Evolutionary conservation across 2,113 vertebrate genomes (phyloP).

Genomic region (Natator depressus): DNA sequence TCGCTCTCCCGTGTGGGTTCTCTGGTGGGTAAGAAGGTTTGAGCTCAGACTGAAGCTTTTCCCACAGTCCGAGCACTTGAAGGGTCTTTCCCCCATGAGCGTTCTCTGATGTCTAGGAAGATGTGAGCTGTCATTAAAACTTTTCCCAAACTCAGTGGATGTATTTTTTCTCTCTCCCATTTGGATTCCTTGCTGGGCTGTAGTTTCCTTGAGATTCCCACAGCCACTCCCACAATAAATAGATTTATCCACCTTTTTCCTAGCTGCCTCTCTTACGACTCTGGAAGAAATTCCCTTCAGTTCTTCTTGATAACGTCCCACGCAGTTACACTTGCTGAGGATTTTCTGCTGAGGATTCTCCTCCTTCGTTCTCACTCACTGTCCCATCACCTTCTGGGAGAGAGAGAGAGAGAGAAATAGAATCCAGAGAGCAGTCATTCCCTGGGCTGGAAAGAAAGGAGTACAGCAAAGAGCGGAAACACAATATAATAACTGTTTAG

Average conservation of each 20-base stretch:
- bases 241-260: not conserved
- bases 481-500: no score
- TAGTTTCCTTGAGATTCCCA: not conserved
- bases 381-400: not conserved
- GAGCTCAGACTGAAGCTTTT: not conserved
- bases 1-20: not conserved
- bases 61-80: not conserved
- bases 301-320: rapidly evolving
- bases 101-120: not conserved
- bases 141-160: not conserved
- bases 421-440: not conserved
- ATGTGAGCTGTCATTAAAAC: not conserved
- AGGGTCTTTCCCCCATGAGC: not conserved
- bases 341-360: not conserved
- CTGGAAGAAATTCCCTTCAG: not conserved
- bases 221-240: not conserved
- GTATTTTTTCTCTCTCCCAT: not conserved
- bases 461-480: no score
- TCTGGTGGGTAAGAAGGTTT: not conserved
- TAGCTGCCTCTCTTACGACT: not conserved
- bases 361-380: not conserved
- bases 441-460: not conserved
- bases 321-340: no score
- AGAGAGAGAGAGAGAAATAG: not conserved
- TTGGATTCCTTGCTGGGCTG: not conserved